Base-by-base conservation (phyloP, 2,113 vertebrate species). In the Varanus komodoensis region DNA sequence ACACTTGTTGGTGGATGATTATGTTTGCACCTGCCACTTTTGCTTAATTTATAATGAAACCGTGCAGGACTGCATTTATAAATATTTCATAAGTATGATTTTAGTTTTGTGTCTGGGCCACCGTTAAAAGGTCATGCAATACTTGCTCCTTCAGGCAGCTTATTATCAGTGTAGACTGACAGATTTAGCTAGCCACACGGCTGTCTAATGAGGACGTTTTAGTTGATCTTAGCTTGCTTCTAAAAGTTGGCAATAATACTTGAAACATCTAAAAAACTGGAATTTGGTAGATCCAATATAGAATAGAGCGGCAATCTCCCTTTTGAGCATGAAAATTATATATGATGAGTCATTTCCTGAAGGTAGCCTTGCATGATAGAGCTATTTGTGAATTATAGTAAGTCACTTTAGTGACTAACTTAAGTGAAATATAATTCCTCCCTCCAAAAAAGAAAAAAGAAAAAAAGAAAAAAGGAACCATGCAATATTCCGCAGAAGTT, bases 1-100 rank as follows among this genome's bases (percentile, higher is more conserved):
- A 96, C 95, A 97, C 97, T 97, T 95, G 91, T 96, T 97, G 97
- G 95, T 97, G 92, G 87, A 94, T 97, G 96, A 94, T 96, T 95
- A 94, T 94, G 95, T 90, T 95, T 97, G 97, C 96, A 96, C 92
- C 93, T 97, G 95, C 95, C 96, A 96, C 97, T 97, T 97, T 96
- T 96, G 95, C 91, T 93, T 94, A 95, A 97, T 96, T 97, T 82
- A 34, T 91, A 91, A 92, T 96, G 95, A 97, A 96, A 96, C 85
- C 96, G 38, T 82, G 92, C 95, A 97, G 95, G 93, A 89, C 88
- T 93, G 84, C 87, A 93, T 92, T 95, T 95, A 95, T 94, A 97
- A 97, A 96, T 96, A 97, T 95, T 96, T 2, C 25, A 95, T 93
- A 89, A 95, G 94, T 89, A 91, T 89, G 95, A 95, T 95, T 96